phyloP scores from a whole-genome alignment of 1,140 invertebrate species.

The Drosophila saltans region DNA sequence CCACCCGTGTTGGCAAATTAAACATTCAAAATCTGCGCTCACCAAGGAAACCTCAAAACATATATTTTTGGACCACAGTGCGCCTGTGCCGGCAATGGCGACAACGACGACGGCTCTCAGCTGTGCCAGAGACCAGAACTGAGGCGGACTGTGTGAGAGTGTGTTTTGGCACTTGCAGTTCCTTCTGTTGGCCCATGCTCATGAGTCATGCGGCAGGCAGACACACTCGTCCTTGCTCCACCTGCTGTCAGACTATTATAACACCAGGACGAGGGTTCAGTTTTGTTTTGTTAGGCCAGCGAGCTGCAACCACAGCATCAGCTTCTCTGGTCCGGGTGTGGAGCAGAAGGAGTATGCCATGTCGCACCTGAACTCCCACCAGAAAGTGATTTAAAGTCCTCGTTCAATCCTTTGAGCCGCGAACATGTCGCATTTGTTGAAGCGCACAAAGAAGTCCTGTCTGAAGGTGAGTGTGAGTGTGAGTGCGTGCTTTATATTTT shows the following conservation, averaged over 20 bases:
- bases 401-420: slow-evolving; percentile 18
- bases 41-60: slow-evolving; percentile 4
- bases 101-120: slow-evolving; percentile 47
- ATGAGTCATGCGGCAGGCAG: slow-evolving; percentile 64
- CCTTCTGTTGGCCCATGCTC: slow-evolving; percentile 18
- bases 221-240: slow-evolving; percentile 53
- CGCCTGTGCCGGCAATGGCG: slow-evolving; percentile 61
- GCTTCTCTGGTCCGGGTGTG: slow-evolving; percentile 13
- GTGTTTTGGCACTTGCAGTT: slow-evolving; percentile 37
- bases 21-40: slow-evolving; percentile 55
- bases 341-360: slow-evolving; percentile 34
- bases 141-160: not conserved
- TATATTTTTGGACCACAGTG: slow-evolving; percentile 50
- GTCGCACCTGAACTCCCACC: slow-evolving; percentile 37
- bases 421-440: slow-evolving; percentile 76
- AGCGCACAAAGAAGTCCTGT: slow-evolving; percentile 80
- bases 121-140: slow-evolving; percentile 19
- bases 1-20: slow-evolving; percentile 45
- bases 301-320: slow-evolving; percentile 49
- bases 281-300: slow-evolving; percentile 72
- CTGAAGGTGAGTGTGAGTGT: slow-evolving; percentile 77
- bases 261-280: slow-evolving; percentile 41
- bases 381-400: slow-evolving; percentile 20
- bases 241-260: slow-evolving; percentile 31
- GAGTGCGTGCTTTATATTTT: no score